Evolutionary conservation across 2,888 invertebrate species (phyloP), one percentile per base, ranked within the genome.

Genomic region (Deroplatys truncata): DNA sequence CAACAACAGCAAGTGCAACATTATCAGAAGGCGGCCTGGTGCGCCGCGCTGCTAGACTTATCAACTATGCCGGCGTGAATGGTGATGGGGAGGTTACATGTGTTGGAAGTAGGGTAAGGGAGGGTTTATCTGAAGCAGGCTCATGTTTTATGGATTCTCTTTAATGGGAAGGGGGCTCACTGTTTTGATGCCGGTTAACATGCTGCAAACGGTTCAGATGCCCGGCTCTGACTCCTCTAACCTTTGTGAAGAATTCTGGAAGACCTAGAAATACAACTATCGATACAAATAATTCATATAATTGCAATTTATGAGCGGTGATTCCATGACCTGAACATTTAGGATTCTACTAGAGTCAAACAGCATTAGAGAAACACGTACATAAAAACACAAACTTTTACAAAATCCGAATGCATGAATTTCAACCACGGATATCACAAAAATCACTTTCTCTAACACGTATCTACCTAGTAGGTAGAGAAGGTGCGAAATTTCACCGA

Each of bases 81-180:
- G 29, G 84, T 84, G 84, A 31, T 84, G 29, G 28, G 28, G 29
- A 84, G 84, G 84, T 72, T 72, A 72, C 56, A 72, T 72, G 56
- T 72, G 56, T 72, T 72, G 56, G 56, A 20, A 72, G 56, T 20
- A 72, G 56, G 7, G 56, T 25, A 72, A 72, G 90, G 89, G 84
- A 83, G 72, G 88, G 82, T 88, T 85, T 88, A 88, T 88, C 86
- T 87, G 89, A 89, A 84, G 87, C 84, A 86, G 86, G 5, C 90
- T 91, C 91, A 91, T 91, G 91, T 91, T 90, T 91, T 91, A 91
- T 91, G 90, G 90, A 91, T 91, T 86, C 88, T 89, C 89, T 90
- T 90, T 91, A 90, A 91, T 91, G 91, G 91, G 90, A 90, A 88
- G 88, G 89, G 91, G 90, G 90, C 20, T 91, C 90, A 90, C 90